Evolutionary conservation across 1,140 invertebrate genomes (phyloP).

Genomic region (Eriocheir sinensis): DNA sequence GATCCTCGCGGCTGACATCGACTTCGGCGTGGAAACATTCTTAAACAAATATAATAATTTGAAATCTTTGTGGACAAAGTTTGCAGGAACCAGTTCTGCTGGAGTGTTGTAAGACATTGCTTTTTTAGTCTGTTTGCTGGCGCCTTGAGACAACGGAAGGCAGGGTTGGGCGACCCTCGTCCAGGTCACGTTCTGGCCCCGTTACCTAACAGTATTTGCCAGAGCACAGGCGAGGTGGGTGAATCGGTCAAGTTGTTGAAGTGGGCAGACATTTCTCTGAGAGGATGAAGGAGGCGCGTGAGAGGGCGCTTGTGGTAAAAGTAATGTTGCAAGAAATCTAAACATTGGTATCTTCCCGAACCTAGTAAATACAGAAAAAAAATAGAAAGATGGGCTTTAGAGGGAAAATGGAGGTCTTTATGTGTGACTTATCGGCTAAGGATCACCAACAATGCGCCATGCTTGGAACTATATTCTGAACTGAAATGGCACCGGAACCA

Average conservation of each 20-base stretch:
- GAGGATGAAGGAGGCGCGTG: background rate
- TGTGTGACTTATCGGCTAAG: too few relatives aligned
- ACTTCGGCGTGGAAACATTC: background rate
- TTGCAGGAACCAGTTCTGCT: background rate
- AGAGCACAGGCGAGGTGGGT: background rate
- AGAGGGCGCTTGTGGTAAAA: constrained; percentile 54
- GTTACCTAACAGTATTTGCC: constrained; percentile 58
- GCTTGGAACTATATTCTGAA: too few relatives aligned
- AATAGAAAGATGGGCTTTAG: too few relatives aligned
- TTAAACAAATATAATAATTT: too few relatives aligned
- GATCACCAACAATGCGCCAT: too few relatives aligned
- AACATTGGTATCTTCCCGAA: constrained; percentile 18
- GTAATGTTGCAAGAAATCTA: constrained; percentile 44
- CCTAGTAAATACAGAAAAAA: background rate
- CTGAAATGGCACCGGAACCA: too few relatives aligned
- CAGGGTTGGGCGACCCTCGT: background rate
- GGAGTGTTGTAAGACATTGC: background rate
- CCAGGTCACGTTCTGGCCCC: background rate
- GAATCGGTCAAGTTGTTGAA: constrained; percentile 38
- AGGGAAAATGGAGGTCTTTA: too few relatives aligned
- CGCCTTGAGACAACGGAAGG: background rate
- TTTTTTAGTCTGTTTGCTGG: background rate
- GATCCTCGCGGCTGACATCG: background rate
- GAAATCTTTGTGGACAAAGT: background rate
- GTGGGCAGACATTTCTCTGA: constrained; percentile 38